Conservation (phyloP, 1,140 invertebrate species). For the Brachionus paranguensis region DNA sequence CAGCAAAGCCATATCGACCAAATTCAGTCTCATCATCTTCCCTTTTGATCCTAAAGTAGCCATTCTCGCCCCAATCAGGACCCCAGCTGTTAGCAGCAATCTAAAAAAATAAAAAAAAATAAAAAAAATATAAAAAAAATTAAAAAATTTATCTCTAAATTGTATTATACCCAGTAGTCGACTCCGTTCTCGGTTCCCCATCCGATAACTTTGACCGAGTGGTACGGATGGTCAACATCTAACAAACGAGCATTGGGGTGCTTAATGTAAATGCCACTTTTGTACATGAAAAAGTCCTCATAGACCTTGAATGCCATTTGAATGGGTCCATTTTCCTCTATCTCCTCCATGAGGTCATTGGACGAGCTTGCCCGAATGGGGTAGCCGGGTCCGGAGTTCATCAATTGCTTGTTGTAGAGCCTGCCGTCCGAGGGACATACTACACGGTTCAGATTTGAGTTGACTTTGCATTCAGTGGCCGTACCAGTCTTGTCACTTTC, state of each 20-base stretch:
- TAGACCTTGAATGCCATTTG: constrained; percentile 30
- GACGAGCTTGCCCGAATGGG: background rate
- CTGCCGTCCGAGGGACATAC: constrained; percentile 9
- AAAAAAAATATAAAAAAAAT: background rate
- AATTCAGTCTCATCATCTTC: constrained; percentile 9
- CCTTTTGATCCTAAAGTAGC: constrained; percentile 17
- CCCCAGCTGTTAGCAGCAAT: constrained; percentile 40
- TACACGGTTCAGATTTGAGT: background rate
- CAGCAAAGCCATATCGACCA: constrained; percentile 30
- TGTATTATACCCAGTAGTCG: background rate
- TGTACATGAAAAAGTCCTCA: constrained; percentile 37
- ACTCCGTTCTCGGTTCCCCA: constrained; percentile 56
- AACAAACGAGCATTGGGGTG: background rate
- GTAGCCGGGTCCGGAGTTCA: constrained; percentile 13
- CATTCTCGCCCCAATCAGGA: constrained; percentile 18
- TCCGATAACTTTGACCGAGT: constrained; percentile 42
- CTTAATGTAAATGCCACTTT: constrained; percentile 30
- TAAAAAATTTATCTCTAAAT: background rate
- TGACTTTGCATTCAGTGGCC: constrained; percentile 42
- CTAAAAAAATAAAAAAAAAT: too few relatives aligned
- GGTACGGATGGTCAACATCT: constrained; percentile 26
- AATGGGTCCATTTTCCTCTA: background rate
- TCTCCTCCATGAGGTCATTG: constrained; percentile 34
- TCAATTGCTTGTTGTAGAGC: constrained; percentile 11
- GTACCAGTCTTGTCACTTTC: constrained; percentile 56